Percentiles rank a stretch among this genome's conserved stretches.
These are phyloP conservation scores for Pangasianodon gigas DNA, from an alignment of 2,113 vertebrate species.

Conservation along the genomic window DNA sequence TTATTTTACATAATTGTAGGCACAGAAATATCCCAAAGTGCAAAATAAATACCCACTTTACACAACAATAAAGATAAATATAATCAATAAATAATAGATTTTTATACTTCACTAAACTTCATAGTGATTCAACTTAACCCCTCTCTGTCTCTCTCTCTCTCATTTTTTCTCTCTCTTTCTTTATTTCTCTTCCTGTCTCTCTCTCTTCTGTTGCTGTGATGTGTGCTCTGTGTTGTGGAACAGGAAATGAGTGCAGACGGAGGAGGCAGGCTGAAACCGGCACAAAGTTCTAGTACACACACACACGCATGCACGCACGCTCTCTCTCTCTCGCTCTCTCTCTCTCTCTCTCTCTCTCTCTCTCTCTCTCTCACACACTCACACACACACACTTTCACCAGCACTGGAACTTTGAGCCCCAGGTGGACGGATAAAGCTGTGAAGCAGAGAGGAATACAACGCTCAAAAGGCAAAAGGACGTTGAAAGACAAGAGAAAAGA, in stretches of 20 bases:
- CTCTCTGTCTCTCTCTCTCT: background rate
- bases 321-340: constrained; percentile 19
- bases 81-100: background rate
- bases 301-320: constrained; percentile 44
- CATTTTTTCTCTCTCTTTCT: constrained; percentile 41
- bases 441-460: background rate
- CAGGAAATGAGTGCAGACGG: constrained; percentile 63
- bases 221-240: constrained; percentile 53
- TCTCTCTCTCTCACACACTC: constrained; percentile 17
- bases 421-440: constrained; percentile 42
- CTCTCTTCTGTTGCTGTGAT: constrained; percentile 46
- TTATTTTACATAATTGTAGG: background rate
- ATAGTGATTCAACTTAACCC: background rate
- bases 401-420: constrained; percentile 40
- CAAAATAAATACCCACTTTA: background rate
- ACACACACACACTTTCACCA: constrained; percentile 6
- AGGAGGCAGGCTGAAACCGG: constrained; percentile 59
- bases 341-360: constrained; percentile 24
- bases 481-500: background rate
- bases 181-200: constrained; percentile 38
- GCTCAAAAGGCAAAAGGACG: background rate
- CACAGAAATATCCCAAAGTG: background rate
- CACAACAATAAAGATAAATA: background rate
- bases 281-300: constrained; percentile 46
- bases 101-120: background rate